Percentiles rank a stretch among this genome's conserved stretches.
Conservation (phyloP, 2,888 invertebrate species). For the Nomada fabriciana region DNA sequence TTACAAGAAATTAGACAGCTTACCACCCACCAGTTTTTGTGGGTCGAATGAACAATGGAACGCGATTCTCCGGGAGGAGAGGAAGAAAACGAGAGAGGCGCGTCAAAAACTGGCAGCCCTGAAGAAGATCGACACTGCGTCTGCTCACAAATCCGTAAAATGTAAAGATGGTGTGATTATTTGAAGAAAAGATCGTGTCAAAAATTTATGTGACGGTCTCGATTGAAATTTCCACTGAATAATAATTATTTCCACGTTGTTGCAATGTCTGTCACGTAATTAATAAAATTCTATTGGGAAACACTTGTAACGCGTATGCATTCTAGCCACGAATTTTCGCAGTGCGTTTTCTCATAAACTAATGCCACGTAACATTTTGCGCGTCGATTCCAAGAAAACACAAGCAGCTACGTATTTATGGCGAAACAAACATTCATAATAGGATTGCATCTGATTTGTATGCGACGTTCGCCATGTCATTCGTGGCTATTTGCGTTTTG, state of each 20-base stretch:
- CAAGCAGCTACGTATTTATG: slow-evolving; percentile 22
- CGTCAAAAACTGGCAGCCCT: not conserved
- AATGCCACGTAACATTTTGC: too few species aligned
- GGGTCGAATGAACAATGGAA: slow-evolving; percentile 59
- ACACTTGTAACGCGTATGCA: too few species aligned
- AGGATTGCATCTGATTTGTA: slow-evolving; percentile 42
- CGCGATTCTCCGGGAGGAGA: slow-evolving; percentile 23
- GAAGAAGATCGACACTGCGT: accelerated
- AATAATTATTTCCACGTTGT: too few species aligned
- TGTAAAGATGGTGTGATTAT: not conserved
- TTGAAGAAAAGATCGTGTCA: not conserved
- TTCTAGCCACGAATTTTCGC: too few species aligned
- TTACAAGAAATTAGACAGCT: slow-evolving; percentile 58
- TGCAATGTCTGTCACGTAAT: too few species aligned
- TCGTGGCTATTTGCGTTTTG: slow-evolving; percentile 52
- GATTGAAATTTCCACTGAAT: not conserved
- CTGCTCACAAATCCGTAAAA: not conserved
- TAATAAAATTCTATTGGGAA: too few species aligned
- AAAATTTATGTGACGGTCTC: slow-evolving; percentile 11
- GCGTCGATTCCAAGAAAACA: slow-evolving; percentile 7
- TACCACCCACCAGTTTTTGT: slow-evolving; percentile 64
- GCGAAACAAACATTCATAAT: slow-evolving; percentile 11
- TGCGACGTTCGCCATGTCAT: slow-evolving; percentile 31
- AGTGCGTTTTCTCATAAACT: too few species aligned
- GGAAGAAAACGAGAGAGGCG: slow-evolving; percentile 1